Evolutionary conservation across 2,113 vertebrate species (phyloP).

Genomic region (Thermophis baileyi): DNA sequence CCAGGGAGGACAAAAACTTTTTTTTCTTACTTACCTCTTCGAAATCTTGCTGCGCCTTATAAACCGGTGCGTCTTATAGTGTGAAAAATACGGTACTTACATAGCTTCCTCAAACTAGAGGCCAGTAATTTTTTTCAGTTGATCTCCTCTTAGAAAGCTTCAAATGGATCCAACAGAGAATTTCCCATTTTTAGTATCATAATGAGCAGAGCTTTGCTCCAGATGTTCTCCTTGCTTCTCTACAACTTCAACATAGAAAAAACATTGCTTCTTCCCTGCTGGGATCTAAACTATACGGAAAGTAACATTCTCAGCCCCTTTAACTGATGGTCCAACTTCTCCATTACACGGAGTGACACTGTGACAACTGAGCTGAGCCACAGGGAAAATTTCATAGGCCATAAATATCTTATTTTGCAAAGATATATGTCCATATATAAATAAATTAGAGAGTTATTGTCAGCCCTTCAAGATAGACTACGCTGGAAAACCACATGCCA

Average conservation of each 20-base stretch:
- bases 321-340: too few relatives aligned
- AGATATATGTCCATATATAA: background rate
- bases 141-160: background rate
- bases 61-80: too few relatives aligned
- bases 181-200: background rate
- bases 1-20: too few relatives aligned
- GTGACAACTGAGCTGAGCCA: too few relatives aligned
- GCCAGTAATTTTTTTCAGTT: background rate
- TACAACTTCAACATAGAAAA: background rate
- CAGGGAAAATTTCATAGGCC: background rate
- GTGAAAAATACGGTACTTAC: too few relatives aligned
- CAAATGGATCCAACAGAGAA: too few relatives aligned
- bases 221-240: background rate
- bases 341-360: background rate
- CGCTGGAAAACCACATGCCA: background rate
- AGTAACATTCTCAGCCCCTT: background rate
- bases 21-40: too few relatives aligned
- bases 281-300: background rate
- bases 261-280: background rate
- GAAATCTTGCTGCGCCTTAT: too few relatives aligned
- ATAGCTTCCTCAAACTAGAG: background rate
- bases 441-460: background rate
- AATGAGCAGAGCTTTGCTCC: background rate
- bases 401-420: background rate
- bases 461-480: background rate